Percentiles rank a stretch among this genome's conserved stretches.
phyloP scores from a whole-genome alignment of 2,888 invertebrate species.

The Drosophila monieri region DNA sequence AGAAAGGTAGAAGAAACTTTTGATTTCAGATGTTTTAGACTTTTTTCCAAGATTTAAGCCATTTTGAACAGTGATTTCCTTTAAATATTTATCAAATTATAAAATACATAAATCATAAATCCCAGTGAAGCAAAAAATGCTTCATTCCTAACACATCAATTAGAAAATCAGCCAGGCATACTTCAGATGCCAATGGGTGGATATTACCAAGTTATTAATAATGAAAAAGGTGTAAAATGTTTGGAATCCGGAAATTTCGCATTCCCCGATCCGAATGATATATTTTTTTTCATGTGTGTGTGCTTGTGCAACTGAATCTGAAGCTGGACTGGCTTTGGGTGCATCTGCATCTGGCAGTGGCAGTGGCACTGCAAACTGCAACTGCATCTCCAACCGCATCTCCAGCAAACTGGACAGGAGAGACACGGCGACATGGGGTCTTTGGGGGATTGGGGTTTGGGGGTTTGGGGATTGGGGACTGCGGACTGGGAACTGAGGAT shows the following conservation, averaged over 20 bases:
- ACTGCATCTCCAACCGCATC: slow-evolving; percentile 62
- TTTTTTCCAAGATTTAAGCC: too few relatives aligned
- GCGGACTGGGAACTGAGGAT: slow-evolving; percentile 29
- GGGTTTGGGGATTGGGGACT: slow-evolving; percentile 7
- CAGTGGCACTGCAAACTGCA: slow-evolving; percentile 42
- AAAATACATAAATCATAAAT: background rate
- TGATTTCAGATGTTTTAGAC: too few relatives aligned
- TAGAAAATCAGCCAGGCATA: background rate
- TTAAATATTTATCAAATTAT: too few relatives aligned
- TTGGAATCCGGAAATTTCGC: background rate
- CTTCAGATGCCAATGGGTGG: slow-evolving; percentile 1
- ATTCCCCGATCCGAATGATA: slow-evolving; percentile 4
- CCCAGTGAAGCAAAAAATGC: background rate
- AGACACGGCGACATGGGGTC: slow-evolving; percentile 30
- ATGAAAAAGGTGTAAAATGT: slow-evolving; percentile 1
- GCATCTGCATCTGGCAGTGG: slow-evolving; percentile 50
- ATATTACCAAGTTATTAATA: background rate
- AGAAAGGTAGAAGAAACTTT: too few relatives aligned
- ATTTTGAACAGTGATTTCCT: too few relatives aligned
- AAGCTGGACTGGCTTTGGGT: slow-evolving; percentile 24
- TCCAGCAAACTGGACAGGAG: slow-evolving; percentile 42
- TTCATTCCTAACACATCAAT: background rate
- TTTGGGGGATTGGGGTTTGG: slow-evolving; percentile 5
- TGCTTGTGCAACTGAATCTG: slow-evolving; percentile 22
- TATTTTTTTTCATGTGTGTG: slow-evolving; percentile 8